These are phyloP conservation scores for Crematogaster levior DNA, from an alignment of 2,888 invertebrate genomes.

Conservation along the genomic window DNA sequence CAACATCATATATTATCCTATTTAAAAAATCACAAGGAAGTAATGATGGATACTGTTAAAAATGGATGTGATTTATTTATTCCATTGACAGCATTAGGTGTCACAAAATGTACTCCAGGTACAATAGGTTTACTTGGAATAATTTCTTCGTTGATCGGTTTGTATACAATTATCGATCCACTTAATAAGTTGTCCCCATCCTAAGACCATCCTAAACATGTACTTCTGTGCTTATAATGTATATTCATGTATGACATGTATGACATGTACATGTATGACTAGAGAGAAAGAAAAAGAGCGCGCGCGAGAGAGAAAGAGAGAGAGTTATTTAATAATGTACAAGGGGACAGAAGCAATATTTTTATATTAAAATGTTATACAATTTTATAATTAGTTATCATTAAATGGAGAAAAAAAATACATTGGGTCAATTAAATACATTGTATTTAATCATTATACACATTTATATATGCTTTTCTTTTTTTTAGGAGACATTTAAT, in stretches of 20 bases:
- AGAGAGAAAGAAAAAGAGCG: too few relatives aligned
- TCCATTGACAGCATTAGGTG: slow-evolving; percentile 93
- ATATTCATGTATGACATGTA: background rate
- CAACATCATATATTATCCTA: slow-evolving; percentile 66
- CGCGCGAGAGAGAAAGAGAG: background rate
- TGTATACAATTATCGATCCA: slow-evolving; percentile 92
- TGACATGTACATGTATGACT: background rate
- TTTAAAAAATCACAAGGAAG: slow-evolving; percentile 87
- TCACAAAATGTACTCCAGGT: slow-evolving; percentile 92
- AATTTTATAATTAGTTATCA: background rate
- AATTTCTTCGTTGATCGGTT: slow-evolving; percentile 92
- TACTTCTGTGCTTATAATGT: background rate
- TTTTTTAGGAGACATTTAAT: slow-evolving; percentile 4
- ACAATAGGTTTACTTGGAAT: slow-evolving; percentile 92
- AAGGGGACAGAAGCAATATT: background rate
- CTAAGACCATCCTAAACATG: slow-evolving; percentile 66
- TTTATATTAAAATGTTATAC: slow-evolving; percentile 14
- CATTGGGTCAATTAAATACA: too few relatives aligned
- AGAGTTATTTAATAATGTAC: background rate
- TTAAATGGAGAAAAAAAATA: slow-evolving; percentile 7
- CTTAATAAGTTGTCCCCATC: slow-evolving; percentile 91
- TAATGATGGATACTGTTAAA: slow-evolving; percentile 93
- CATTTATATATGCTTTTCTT: background rate
- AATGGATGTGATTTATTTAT: slow-evolving; percentile 95
- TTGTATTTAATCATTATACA: too few relatives aligned